phyloP scores from a whole-genome alignment of 2,797 vertebrate species.

The Zenarchopterus dispar region DNA sequence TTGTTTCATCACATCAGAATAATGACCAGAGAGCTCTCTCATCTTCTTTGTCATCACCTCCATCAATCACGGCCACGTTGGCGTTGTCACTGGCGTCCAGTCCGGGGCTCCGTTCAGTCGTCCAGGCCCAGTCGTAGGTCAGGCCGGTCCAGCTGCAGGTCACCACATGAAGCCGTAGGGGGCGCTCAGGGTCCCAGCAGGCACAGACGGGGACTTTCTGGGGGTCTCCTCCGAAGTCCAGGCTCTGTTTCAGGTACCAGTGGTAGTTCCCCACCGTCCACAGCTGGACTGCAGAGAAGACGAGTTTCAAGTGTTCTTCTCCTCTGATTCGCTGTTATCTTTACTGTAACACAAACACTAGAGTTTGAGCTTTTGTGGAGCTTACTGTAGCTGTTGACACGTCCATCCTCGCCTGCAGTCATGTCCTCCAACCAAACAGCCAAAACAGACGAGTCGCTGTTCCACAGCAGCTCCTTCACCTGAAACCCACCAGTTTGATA shows the following conservation, averaged over 20 bases:
- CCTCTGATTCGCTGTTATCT: too few relatives aligned
- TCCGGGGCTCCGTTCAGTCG: conserved; percentile 84
- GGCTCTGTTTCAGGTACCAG: conserved; percentile 97
- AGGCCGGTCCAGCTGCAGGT: conserved; percentile 85
- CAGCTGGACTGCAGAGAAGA: conserved; percentile 86
- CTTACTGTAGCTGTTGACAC: conserved; percentile 83
- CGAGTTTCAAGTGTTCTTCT: not conserved
- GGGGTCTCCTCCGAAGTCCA: conserved; percentile 83
- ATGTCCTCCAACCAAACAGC: conserved; percentile 92
- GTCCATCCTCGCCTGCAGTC: conserved; percentile 64
- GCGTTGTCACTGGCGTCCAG: conserved; percentile 76
- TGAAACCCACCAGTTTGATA: conserved; percentile 70
- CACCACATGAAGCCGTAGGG: conserved; percentile 86
- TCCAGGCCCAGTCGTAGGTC: conserved; percentile 92
- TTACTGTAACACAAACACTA: not conserved
- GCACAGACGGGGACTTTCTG: conserved; percentile 82
- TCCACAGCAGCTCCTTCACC: conserved; percentile 95
- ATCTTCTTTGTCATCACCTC: conserved; percentile 79
- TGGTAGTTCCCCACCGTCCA: conserved; percentile 95
- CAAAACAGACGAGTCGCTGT: conserved; percentile 90
- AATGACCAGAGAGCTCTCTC: not conserved
- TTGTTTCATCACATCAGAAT: not conserved
- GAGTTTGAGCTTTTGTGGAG: not conserved
- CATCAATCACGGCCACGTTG: conserved; percentile 93
- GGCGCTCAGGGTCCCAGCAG: conserved; percentile 87